Base-by-base conservation (phyloP, 2,888 invertebrate genomes). In the Amblyjoppa proteus region DNA sequence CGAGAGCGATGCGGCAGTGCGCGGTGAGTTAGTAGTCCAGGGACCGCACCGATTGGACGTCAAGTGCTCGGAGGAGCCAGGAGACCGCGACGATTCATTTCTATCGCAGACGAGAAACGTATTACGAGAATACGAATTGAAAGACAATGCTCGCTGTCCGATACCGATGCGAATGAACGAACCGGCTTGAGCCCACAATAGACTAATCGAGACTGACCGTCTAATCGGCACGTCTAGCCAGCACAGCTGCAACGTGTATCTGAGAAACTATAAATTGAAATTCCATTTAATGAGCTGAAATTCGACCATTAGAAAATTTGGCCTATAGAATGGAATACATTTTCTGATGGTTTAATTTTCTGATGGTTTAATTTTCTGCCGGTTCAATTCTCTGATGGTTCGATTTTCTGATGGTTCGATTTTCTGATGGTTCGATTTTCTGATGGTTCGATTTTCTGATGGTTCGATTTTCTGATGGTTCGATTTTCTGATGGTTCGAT, bases 161-260 rank as follows among this genome's bases (percentile, higher is more conserved):
- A n/a, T 53, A 2, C n/a, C 34, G 53, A 70, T 49, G 74, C 34
- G 49, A 66, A 49, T 69, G 76, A 73, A 71, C 49, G 71, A 45
- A 68, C n/a, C 16, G 49, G 58, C 74, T 68, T 74, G 45, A 58
- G 64, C 28, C 51, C 61, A 3, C 41, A 38, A 85, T 85, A 71
- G 85, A 73, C 82, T 80, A 76, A 85, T 85, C 85, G 82, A 71
- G 66, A 71, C 79, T 79, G 85, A 82, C 71, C 69, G 79, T 84
- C 71, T 56, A 79, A 85, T 75, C 74, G 78, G 51, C 70, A 34
- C 74, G n/a, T 68, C 25, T 45, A 76, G 82, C 76, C 70, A 77
- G 61, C 20, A 64, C 81, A 81, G 75, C 49, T 81, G 78, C 78
- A 61, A 49, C 70, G n/a, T 78, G 70, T 56, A 81, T 74, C 66